phyloP scores from a whole-genome alignment of 2,888 invertebrate genomes.

The Psylliodes chrysocephalus region DNA sequence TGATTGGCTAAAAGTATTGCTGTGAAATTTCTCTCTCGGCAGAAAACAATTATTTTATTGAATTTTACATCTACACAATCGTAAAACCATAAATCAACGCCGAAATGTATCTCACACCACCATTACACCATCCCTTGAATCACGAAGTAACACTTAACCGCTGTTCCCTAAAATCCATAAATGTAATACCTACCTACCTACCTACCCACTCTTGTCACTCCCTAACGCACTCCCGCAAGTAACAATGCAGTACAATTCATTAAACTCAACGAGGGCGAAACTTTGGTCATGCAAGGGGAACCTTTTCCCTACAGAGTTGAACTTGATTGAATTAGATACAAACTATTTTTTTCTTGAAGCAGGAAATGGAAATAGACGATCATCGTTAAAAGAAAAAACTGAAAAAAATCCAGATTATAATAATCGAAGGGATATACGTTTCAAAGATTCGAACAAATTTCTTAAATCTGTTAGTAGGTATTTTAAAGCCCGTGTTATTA shows the following conservation, averaged over 20 bases:
- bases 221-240: conserved; percentile 47
- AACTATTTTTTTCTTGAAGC: too few relatives aligned
- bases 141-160: conserved; percentile 23
- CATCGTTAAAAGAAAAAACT: too few relatives aligned
- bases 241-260: conserved; percentile 59
- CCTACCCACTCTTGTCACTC: conserved; percentile 46
- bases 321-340: background rate
- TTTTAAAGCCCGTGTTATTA: too few relatives aligned
- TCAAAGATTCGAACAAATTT: too few relatives aligned
- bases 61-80: background rate
- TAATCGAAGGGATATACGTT: too few relatives aligned
- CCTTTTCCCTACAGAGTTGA: conserved; percentile 23
- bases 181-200: conserved; percentile 28
- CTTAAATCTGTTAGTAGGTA: too few relatives aligned
- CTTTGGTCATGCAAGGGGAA: conserved; percentile 13
- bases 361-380: too few relatives aligned
- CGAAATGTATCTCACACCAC: conserved; percentile 16
- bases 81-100: conserved; percentile 11
- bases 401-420: too few relatives aligned
- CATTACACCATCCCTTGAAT: conserved; percentile 23
- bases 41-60: background rate
- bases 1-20: too few relatives aligned
- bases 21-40: too few relatives aligned
- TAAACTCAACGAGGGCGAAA: conserved; percentile 47
- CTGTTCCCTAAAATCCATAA: conserved; percentile 32